Evolutionary conservation across 2,888 invertebrate genomes (phyloP).

Genomic region (Scaptodrosophila latifasciaeformis): DNA sequence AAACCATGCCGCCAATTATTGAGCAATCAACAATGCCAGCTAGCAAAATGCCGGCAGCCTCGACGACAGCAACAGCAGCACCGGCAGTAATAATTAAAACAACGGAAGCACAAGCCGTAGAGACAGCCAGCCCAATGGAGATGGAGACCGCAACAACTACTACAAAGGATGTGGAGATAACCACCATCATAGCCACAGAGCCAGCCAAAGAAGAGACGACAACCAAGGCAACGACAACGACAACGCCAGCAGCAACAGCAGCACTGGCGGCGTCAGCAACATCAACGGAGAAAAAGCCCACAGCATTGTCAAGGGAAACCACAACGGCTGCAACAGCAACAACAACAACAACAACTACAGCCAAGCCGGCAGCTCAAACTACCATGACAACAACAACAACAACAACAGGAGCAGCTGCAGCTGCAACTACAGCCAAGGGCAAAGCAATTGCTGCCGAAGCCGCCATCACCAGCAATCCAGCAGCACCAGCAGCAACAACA

Average conservation of each 20-base stretch:
- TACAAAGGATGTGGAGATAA: constrained; percentile 13
- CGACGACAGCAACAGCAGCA: constrained; percentile 18
- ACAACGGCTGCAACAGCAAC: constrained; percentile 14
- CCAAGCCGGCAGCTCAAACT: constrained; percentile 20
- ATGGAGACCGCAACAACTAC: constrained; percentile 17
- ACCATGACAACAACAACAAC: constrained; percentile 16
- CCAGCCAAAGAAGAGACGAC: constrained; percentile 12
- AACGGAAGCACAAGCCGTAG: constrained; percentile 14
- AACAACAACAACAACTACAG: constrained; percentile 15
- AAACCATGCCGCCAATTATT: constrained; percentile 47
- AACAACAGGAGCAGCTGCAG: constrained; percentile 22
- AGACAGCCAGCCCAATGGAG: constrained; percentile 19
- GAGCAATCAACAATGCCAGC: constrained; percentile 11
- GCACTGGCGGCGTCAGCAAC: constrained; percentile 23
- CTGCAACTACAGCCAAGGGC: neutral
- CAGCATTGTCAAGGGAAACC: constrained; percentile 20
- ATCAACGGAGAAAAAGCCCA: constrained; percentile 16
- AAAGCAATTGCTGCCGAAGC: neutral
- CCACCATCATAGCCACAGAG: constrained; percentile 2
- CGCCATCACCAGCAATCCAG: too few species aligned
- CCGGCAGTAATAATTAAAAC: constrained; percentile 1
- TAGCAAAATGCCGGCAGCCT: constrained; percentile 4
- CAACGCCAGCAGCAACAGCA: constrained; percentile 20
- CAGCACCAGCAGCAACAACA: neutral
- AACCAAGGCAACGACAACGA: too few species aligned